These are phyloP conservation scores for Rhinatrema bivittatum DNA, from an alignment of 2,797 vertebrate species.

Conservation along the genomic window DNA sequence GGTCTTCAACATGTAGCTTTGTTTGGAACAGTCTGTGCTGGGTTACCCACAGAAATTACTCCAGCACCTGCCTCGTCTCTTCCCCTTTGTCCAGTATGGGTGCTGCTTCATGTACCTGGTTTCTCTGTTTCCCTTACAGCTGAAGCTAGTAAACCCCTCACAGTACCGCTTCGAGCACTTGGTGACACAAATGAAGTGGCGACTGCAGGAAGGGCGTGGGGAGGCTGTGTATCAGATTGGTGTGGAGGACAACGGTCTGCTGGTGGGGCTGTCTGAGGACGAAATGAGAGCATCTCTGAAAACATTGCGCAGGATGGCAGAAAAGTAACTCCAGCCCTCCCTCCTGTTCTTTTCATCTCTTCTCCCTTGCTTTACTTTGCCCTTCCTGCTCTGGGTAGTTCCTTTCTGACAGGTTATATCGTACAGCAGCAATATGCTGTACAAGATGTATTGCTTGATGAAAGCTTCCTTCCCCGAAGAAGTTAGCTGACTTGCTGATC, in stretches of 20 bases:
- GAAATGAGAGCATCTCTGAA: constrained; percentile 90
- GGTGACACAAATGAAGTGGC: constrained; percentile 98
- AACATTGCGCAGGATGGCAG: constrained; percentile 86
- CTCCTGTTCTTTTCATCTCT: not conserved
- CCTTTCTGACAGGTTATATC: too few relatives aligned
- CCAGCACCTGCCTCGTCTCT: too few relatives aligned
- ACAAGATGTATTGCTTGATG: too few relatives aligned
- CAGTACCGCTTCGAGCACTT: constrained; percentile 95
- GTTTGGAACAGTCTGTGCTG: too few relatives aligned
- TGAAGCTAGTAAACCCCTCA: constrained; percentile 91
- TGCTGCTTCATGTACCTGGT: constrained; percentile 1
- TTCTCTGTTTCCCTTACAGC: constrained; percentile 45
- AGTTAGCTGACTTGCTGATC: too few relatives aligned
- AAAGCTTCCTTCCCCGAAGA: not conserved
- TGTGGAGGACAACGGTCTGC: constrained; percentile 92
- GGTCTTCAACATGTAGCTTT: too few relatives aligned
- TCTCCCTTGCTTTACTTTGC: accelerated
- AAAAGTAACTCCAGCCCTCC: constrained; percentile 68
- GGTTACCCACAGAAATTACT: too few relatives aligned
- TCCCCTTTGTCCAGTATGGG: too few relatives aligned
- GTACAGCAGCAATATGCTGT: too few relatives aligned
- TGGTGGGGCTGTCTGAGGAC: constrained; percentile 86
- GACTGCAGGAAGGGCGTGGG: constrained; percentile 89
- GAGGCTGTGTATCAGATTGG: constrained; percentile 97
- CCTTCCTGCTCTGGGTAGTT: too few relatives aligned